Conservation (phyloP, 2,797 vertebrate species). For the Labeo calbasu region DNA sequence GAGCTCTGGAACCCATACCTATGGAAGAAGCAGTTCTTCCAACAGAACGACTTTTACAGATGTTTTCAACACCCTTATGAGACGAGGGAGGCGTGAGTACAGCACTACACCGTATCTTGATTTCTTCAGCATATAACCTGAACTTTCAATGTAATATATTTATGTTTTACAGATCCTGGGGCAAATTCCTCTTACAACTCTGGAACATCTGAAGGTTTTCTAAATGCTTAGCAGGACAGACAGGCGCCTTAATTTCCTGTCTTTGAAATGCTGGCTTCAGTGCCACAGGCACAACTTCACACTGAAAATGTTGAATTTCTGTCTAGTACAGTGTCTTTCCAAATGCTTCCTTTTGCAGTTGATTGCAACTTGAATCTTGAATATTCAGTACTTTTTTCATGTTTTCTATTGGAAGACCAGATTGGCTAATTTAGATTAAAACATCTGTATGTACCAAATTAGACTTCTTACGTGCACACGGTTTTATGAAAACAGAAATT, state of each 20-base stretch:
- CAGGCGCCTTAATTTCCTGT: background rate
- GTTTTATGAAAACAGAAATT: background rate
- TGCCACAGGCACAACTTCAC: conserved; percentile 1
- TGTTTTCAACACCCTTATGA: conserved; percentile 66
- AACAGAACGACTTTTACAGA: background rate
- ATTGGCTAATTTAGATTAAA: background rate
- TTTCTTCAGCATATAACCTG: background rate
- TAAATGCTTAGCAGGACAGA: background rate
- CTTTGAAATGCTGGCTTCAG: background rate
- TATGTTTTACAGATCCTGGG: conserved; percentile 22
- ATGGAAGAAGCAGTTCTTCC: background rate
- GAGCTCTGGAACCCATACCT: background rate
- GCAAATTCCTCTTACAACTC: background rate
- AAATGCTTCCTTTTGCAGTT: background rate
- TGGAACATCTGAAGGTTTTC: background rate
- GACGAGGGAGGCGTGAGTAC: conserved; percentile 80
- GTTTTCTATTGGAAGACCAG: background rate
- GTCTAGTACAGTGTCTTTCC: background rate
- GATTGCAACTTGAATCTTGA: background rate
- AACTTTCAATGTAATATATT: background rate
- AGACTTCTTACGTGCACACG: background rate
- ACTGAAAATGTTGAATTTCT: background rate
- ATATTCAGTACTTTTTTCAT: background rate
- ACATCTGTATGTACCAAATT: background rate
- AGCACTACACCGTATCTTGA: conserved; percentile 48